phyloP scores from a whole-genome alignment of 2,113 vertebrate species.

The Echinops telfairi region DNA sequence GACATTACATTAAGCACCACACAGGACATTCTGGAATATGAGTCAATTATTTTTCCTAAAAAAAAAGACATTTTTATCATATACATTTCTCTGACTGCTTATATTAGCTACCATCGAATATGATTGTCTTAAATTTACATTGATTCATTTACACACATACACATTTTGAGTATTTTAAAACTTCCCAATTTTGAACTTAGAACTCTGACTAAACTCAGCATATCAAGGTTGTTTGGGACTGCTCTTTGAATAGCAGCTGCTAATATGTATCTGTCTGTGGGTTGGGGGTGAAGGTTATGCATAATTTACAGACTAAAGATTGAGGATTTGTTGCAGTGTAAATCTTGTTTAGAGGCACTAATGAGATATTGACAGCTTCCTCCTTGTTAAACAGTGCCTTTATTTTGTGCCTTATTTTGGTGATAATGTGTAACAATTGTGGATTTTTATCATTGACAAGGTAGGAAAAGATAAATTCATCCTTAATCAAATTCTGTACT shows the following conservation, averaged over 20 bases:
- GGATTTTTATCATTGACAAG: constrained; percentile 47
- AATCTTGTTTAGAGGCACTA: constrained; percentile 71
- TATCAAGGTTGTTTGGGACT: background rate
- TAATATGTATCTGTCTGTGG: background rate
- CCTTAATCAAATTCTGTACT: background rate
- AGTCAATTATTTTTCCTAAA: background rate
- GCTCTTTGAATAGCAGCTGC: background rate
- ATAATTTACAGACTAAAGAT: constrained; percentile 69
- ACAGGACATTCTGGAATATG: background rate
- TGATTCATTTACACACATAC: background rate
- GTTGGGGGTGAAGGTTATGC: constrained; percentile 44
- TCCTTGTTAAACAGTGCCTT: constrained; percentile 37
- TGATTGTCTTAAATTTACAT: background rate
- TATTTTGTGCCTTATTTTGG: constrained; percentile 48
- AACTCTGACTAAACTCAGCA: background rate
- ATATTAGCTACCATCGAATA: background rate
- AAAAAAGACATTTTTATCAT: background rate
- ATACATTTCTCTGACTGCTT: background rate
- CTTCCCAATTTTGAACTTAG: background rate
- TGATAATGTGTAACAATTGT: constrained; percentile 26
- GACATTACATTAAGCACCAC: too few relatives aligned
- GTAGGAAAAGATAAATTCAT: background rate
- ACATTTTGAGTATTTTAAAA: background rate
- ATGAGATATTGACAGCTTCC: constrained; percentile 74
- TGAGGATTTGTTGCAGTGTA: constrained; percentile 57